A percentile compares a stretch with the other conserved stretches of the same genome.
Evolutionary conservation across 2,113 vertebrate genomes (phyloP).

Genomic region (Mirounga angustirostris): DNA sequence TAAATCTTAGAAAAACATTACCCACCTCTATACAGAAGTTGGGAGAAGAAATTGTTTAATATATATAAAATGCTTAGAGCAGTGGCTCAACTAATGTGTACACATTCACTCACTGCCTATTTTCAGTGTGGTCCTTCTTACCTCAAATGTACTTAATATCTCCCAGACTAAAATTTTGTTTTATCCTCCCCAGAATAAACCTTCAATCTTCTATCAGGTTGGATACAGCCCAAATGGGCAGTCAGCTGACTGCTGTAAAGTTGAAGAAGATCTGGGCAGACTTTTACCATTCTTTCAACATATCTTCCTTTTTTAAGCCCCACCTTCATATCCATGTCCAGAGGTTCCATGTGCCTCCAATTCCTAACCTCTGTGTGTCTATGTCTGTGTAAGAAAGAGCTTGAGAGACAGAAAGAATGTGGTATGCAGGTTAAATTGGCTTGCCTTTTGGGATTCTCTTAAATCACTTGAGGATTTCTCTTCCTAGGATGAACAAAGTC

Average conservation of each 20-base stretch:
- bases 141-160: neutral
- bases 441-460: neutral
- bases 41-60: slow-evolving; percentile 27
- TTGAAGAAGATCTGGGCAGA: neutral
- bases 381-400: neutral
- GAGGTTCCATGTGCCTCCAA: neutral
- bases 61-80: neutral
- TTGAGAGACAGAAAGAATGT: neutral
- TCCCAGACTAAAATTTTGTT: neutral
- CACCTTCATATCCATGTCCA: neutral
- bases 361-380: neutral
- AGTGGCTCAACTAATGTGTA: neutral
- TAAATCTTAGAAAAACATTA: neutral
- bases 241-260: neutral
- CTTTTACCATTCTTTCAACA: slow-evolving; percentile 17
- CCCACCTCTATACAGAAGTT: neutral
- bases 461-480: neutral
- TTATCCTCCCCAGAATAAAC: slow-evolving; percentile 9
- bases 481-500: slow-evolving; percentile 22
- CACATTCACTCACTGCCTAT: neutral
- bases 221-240: neutral
- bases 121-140: neutral
- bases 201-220: neutral
- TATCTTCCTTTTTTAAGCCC: neutral
- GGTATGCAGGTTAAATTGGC: neutral